These are phyloP conservation scores for Temnothorax ravouxi DNA, from an alignment of 2,888 invertebrate genomes.

Conservation along the genomic window DNA sequence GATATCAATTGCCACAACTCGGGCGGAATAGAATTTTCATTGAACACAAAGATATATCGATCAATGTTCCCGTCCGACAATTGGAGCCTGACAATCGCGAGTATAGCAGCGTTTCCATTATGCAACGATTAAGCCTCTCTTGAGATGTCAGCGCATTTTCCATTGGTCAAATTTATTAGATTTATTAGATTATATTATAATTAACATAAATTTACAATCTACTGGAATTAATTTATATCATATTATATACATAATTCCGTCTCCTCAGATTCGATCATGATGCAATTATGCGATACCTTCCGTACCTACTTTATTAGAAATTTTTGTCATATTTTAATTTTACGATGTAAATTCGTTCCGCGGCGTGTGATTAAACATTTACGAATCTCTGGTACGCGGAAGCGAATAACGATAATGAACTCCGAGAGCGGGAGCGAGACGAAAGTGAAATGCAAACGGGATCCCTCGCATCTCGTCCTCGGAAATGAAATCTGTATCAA, in stretches of 20 bases:
- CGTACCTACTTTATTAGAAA: not conserved
- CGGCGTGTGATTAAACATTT: not conserved
- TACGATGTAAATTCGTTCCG: not conserved
- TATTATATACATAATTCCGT: not conserved
- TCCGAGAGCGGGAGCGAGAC: constrained; percentile 8
- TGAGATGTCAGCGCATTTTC: not conserved
- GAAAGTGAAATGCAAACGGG: constrained; percentile 50
- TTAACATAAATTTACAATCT: not conserved
- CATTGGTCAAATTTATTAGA: not conserved
- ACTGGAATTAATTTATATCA: too few species aligned
- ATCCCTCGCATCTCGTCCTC: constrained; percentile 20
- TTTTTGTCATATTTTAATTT: not conserved
- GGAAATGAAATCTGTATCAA: constrained; percentile 51
- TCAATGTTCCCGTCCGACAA: constrained; percentile 14
- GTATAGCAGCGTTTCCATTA: not conserved
- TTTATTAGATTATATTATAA: constrained; percentile 17
- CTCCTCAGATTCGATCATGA: not conserved
- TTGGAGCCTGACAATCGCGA: not conserved
- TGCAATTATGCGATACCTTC: not conserved
- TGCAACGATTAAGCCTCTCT: not conserved
- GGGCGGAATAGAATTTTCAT: constrained; percentile 48
- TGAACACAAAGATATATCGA: constrained; percentile 9
- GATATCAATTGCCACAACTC: constrained; percentile 33
- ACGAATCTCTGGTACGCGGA: constrained; percentile 11
- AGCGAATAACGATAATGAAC: constrained; percentile 47